Base-by-base conservation (phyloP, 1,140 invertebrate species). In the Penaeus chinensis region DNA sequence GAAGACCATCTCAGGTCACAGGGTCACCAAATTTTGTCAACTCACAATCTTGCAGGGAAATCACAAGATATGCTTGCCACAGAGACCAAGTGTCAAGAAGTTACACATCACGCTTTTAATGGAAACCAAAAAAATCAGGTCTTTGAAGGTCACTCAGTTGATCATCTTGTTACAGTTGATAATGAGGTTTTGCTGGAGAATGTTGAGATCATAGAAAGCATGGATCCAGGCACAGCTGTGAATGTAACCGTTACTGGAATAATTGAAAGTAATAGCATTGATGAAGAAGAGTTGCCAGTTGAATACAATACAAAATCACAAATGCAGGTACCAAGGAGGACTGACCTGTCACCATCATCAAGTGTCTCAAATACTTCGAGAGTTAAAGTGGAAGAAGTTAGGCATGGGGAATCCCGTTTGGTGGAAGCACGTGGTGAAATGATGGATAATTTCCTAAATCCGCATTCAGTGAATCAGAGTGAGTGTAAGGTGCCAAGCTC, bases 161-260 rank as follows among this genome's bases (percentile, higher is more conserved):
- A 86, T 19, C 77, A 80, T 63, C 61, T 61, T 8, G 84, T 81
- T 27, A 60, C n/a, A 42, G 69, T 81, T n/a, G 61, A 71, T 32
- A 47, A 86, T 66, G 47, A 81, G 2, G 27, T 81, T 60, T 81
- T 86, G 47, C 62, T 86, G 61, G 78, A 71, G 47, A 80, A 86
- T 80, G 77, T 86, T 69, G 84, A 86, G 54, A 86, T 86, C 47
- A 79, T 86, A 65, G 84, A 86, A 19, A 66, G 77, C 60, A 54
- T 86, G 32, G 66, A 86, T 24, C 42, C 81, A 60, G 84, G 84
- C 8, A 37, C 66, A 13, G 61, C 42, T 18, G 32, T 66, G 24
- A 24, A 79, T 24, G 54, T 54, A 13, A 54, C 54, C 16, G 54
- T 79, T 66, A 22, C 63, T 86, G 74, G 74, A 37, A 20, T 77